A percentile compares a stretch with the other conserved stretches of the same genome.
These are phyloP conservation scores for Oeneis ivallda DNA, from an alignment of 2,888 invertebrate species.

Conservation along the genomic window DNA sequence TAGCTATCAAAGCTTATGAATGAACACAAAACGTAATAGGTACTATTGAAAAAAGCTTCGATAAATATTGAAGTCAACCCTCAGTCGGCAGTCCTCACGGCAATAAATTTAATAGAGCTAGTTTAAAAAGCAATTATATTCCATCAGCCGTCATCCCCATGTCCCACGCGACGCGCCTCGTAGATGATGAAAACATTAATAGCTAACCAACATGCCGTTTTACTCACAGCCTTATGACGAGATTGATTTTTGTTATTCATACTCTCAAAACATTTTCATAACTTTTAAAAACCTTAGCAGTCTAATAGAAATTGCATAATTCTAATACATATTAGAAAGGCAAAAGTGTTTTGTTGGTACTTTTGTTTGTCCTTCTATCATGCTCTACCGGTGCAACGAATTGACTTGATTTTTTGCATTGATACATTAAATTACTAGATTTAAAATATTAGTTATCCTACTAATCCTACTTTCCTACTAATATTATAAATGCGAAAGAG, in stretches of 20 bases:
- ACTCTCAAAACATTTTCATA: too few relatives aligned
- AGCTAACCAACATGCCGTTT: slow-evolving; percentile 8
- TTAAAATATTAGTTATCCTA: too few relatives aligned
- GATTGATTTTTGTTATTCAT: background rate
- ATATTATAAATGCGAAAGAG: too few relatives aligned
- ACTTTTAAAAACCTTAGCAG: too few relatives aligned
- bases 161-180: background rate
- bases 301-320: too few relatives aligned
- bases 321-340: too few relatives aligned
- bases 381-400: too few relatives aligned
- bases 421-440: too few relatives aligned
- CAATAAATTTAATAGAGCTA: slow-evolving; percentile 12
- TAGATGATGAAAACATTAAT: slow-evolving; percentile 7
- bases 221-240: background rate
- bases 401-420: background rate
- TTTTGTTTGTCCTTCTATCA: too few relatives aligned
- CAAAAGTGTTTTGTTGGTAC: too few relatives aligned
- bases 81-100: slow-evolving; percentile 2
- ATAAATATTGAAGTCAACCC: slow-evolving; percentile 4
- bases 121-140: slow-evolving; percentile 19
- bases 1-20: too few relatives aligned
- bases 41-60: background rate
- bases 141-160: slow-evolving; percentile 16
- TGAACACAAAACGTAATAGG: background rate
- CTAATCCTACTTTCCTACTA: too few relatives aligned